phyloP scores from a whole-genome alignment of 1,140 invertebrate genomes.

The Ridgeia piscesae region DNA sequence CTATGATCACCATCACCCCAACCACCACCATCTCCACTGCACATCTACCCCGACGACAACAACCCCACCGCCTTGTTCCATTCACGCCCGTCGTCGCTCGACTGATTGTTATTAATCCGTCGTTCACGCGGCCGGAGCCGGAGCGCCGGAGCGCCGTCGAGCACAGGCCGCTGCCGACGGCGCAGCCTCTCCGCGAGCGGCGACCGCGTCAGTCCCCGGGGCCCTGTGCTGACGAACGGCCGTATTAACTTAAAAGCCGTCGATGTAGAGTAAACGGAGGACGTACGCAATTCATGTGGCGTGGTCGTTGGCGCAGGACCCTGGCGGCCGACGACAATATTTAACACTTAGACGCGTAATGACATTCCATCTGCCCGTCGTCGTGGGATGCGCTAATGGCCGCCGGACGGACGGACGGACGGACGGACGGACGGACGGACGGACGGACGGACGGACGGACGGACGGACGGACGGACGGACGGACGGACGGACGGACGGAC shows the following conservation, averaged over 20 bases:
- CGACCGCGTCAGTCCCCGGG: not conserved
- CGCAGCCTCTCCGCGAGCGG: not conserved
- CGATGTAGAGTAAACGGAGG: not conserved
- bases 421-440: too few species aligned
- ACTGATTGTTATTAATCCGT: not conserved
- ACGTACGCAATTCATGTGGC: not conserved
- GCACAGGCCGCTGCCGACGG: not conserved
- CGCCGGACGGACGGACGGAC: not conserved
- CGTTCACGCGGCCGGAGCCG: not conserved
- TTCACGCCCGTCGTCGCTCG: not conserved
- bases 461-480: too few species aligned
- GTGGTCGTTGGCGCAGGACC: not conserved
- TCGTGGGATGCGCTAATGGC: not conserved
- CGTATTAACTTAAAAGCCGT: not conserved
- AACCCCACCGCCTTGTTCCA: not conserved
- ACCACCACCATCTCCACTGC: not conserved
- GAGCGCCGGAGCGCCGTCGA: not conserved
- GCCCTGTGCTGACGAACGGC: too few species aligned
- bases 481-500: too few species aligned
- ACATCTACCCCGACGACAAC: not conserved
- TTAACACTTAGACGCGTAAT: not conserved
- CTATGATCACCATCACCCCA: not conserved
- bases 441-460: too few species aligned
- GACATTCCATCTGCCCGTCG: not conserved
- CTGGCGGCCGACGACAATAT: not conserved